These are phyloP conservation scores for Chaenocephalus aceratus DNA, from an alignment of 2,113 vertebrate genomes.

Conservation along the genomic window DNA sequence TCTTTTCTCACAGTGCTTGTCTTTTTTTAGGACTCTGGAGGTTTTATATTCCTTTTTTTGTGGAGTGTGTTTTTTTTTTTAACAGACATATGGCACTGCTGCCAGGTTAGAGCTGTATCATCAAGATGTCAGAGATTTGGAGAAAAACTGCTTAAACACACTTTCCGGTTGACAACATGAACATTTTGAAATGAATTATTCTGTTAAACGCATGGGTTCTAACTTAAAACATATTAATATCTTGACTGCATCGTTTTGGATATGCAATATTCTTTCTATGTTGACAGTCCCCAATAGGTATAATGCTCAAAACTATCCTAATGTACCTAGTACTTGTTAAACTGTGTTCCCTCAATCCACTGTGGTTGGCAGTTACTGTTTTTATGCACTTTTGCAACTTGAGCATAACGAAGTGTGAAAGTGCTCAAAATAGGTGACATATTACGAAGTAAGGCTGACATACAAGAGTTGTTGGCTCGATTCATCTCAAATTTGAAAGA, in stretches of 20 bases:
- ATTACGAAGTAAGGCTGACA: not conserved
- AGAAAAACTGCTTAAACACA: constrained; percentile 8
- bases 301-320: not conserved
- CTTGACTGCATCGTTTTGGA: not conserved
- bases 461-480: too few relatives aligned
- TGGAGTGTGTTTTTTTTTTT: not conserved
- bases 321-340: not conserved
- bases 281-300: not conserved
- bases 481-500: not conserved
- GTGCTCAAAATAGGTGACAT: too few relatives aligned
- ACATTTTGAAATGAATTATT: constrained; percentile 12
- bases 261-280: not conserved
- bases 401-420: too few relatives aligned
- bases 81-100: constrained; percentile 8
- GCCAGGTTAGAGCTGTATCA: constrained; percentile 16
- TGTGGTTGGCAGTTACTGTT: too few relatives aligned
- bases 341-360: not conserved
- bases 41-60: not conserved
- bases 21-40: constrained; percentile 4
- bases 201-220: not conserved
- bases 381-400: too few relatives aligned
- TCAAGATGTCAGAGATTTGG: constrained; percentile 1
- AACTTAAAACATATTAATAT: not conserved
- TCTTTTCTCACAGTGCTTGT: constrained; percentile 19
- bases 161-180: constrained; percentile 1